phyloP scores from a whole-genome alignment of 92 coral and sea anemone species.

The Siderastrea siderea region DNA sequence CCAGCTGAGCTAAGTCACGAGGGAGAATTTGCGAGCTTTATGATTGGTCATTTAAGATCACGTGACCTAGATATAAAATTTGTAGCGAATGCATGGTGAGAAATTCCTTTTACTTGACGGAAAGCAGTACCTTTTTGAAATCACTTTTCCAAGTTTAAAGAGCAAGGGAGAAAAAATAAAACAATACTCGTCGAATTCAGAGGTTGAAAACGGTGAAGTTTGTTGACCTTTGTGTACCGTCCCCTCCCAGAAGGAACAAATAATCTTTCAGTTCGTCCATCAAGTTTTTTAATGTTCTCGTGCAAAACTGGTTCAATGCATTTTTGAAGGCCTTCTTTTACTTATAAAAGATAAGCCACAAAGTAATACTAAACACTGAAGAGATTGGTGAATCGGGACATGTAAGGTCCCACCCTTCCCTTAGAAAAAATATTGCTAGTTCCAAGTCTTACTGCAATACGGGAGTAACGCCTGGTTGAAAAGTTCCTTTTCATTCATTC shows the following conservation, averaged over 20 bases:
- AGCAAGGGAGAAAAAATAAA: too few relatives aligned
- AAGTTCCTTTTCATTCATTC: neutral
- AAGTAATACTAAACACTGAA: too few relatives aligned
- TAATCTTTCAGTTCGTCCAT: too few relatives aligned
- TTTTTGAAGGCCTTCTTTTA: too few relatives aligned
- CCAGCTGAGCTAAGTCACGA: slow-evolving; percentile 68
- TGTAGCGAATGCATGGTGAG: neutral
- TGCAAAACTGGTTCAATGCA: too few relatives aligned
- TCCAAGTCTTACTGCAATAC: neutral
- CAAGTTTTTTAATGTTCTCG: too few relatives aligned
- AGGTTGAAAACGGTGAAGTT: too few relatives aligned
- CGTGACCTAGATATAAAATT: neutral
- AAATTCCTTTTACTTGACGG: neutral
- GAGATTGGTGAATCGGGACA: neutral
- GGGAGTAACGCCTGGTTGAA: slow-evolving; percentile 7
- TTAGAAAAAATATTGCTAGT: neutral
- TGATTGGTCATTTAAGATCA: slow-evolving; percentile 19
- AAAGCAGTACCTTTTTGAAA: neutral
- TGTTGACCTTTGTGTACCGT: neutral
- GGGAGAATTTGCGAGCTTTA: slow-evolving; percentile 13
- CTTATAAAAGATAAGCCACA: too few relatives aligned
- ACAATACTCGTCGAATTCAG: too few relatives aligned
- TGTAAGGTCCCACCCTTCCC: neutral
- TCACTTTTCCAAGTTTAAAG: neutral
- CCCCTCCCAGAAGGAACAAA: slow-evolving; percentile 13